Evolutionary conservation across 2,888 invertebrate species (phyloP), one percentile per base, ranked within the genome.

Genomic region (Eupithecia subfuscata): DNA sequence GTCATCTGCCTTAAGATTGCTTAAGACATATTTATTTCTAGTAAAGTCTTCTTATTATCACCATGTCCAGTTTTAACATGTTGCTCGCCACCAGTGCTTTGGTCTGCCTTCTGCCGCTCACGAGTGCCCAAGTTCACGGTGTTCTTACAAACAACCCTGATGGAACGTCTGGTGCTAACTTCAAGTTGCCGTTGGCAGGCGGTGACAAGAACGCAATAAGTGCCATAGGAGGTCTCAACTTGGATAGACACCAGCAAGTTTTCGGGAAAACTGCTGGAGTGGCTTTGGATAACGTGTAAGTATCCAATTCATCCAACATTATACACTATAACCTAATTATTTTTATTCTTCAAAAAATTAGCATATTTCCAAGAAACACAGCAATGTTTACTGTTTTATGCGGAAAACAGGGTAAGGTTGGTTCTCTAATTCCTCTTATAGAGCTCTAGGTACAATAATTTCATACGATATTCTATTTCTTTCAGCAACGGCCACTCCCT

Each of bases 201-300:
- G 81, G 79, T 56, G 83, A 87, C 18, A 82, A 60, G n/a, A 87
- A 88, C 72, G 72, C 81, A 3, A 70, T 89, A 0, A 90, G 90
- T 78, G 87, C 84, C 4, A 79, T 87, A 18, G 88, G 84, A 0
- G 79, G 80, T 5, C 76, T 80, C 11, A 80, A 80, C 45, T 82
- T 87, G 3, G 81, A 84, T 52, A 79, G 74, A 2, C 71, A 75
- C 5, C 78, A 67, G 34, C 75, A 81, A 18, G 63, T 86, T 8
- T 80, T 83, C 4, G 78, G 87, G 0, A 83, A 83, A 45, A 85
- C 86, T 8, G 84, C 83, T 70, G 90, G 91, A 16, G 22, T 90
- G 74, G 85, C 88, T 2, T 80, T 86, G 0, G 88, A 90, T 64
- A 89, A 90, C 76, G 79, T 82, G 90, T 90, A 79, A 89, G 90